Base-by-base conservation (phyloP, 92 coral and sea anemone genomes). In the Palythoa heliodiscus region DNA sequence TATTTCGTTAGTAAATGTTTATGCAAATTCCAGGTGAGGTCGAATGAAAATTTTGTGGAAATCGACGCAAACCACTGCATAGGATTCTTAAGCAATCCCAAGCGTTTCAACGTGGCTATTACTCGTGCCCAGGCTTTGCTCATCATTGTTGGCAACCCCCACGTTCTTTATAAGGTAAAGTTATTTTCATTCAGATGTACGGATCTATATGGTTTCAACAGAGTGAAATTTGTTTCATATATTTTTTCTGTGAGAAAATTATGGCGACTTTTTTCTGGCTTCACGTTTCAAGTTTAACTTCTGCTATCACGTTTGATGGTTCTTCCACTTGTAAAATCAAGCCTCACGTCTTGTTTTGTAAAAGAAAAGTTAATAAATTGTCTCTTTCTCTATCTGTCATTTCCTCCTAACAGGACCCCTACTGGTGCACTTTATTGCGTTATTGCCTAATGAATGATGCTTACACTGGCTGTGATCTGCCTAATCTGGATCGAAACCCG, bases 81-180 rank as follows among this genome's bases (percentile, higher is more conserved):
- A 74, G 98, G 98, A 24, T 97, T 97, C 85, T 93, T 97, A 48
- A 93, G 95, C 70, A 97, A 95, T 85, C 99, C 99, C 38, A 97
- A 97, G 89, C 89, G 99, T 16, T 97, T 97, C 82, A 97, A 94
- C 87, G 99, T 97, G 70, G 98, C 98, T 23, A 91, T 97, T 75
- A 97, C 99, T 82, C 91, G 99, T 40, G 98, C 99, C 81, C 99
- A 97, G 91, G 93, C 98, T 17, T 93, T 97, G 88, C 95, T 94
- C 76, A 71, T 97, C 23, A 92, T 97, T 16, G 83, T 97, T 63
- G 99, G 99, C 13, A 94, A 97, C 64, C 99, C 99, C 0, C 95
- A 93, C 75, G 99, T 97, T 57, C 92, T 97, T 29, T 93, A 95
- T 75, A 93, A 94, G 98, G 99, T 97, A 82, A 85, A 84, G 16